phyloP scores from a whole-genome alignment of 2,797 vertebrate genomes.

The Dendrocincla tyrannina region DNA sequence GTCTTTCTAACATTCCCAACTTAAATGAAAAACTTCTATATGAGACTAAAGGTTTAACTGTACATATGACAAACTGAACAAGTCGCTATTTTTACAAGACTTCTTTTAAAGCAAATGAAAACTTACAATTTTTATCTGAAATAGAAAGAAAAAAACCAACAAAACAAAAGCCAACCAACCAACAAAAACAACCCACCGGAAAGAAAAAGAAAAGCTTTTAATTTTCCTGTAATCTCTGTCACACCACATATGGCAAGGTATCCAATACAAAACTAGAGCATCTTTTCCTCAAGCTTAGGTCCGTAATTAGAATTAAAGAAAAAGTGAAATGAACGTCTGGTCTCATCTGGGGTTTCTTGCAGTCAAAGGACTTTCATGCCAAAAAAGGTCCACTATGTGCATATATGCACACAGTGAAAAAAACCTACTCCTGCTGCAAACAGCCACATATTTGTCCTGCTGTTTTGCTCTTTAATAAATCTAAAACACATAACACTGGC shows the following conservation, averaged over 20 bases:
- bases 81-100: neutral
- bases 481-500: neutral
- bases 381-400: neutral
- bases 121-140: neutral
- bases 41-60: neutral
- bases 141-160: neutral
- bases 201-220: neutral
- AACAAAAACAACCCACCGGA: no score
- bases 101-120: neutral
- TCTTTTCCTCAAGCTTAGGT: neutral
- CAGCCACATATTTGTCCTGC: neutral
- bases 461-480: neutral
- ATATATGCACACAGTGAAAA: fast-evolving
- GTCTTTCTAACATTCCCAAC: neutral
- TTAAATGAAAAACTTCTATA: neutral
- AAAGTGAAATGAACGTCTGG: neutral
- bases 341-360: neutral
- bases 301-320: neutral
- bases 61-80: neutral
- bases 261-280: neutral
- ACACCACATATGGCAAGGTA: neutral
- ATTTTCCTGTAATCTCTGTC: neutral
- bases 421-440: neutral
- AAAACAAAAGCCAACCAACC: neutral
- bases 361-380: neutral